Evolutionary conservation across 1,140 invertebrate genomes (phyloP).

Genomic region (Cydia fagiglandana): DNA sequence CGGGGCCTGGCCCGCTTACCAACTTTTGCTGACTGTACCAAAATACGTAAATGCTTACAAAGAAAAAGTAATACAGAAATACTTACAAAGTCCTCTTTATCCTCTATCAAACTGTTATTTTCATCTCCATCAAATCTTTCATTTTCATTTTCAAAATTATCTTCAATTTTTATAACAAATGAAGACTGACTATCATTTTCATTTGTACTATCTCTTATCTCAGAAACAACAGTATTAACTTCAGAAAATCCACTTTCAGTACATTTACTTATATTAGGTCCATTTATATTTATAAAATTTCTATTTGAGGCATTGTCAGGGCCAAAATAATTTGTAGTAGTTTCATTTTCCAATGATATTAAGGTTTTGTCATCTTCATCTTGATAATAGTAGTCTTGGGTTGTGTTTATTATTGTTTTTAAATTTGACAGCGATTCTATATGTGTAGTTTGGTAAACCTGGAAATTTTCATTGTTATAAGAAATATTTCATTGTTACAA

Average conservation of each 20-base stretch:
- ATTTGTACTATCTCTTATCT: background rate
- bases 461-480: no score
- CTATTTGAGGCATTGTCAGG: background rate
- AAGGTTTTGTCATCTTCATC: background rate
- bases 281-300: background rate
- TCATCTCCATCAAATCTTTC: constrained; percentile 32
- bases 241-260: background rate
- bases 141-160: constrained; percentile 27
- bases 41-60: no score
- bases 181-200: background rate
- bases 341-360: background rate
- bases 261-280: background rate
- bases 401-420: background rate
- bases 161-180: constrained; percentile 38
- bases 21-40: no score
- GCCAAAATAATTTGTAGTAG: background rate
- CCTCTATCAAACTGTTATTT: constrained; percentile 2
- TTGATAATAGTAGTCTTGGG: background rate
- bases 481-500: constrained; percentile 79
- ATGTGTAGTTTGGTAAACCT: background rate
- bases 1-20: no score
- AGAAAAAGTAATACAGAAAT: background rate
- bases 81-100: constrained; percentile 28
- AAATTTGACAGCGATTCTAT: constrained; percentile 1
- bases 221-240: background rate